phyloP scores from a whole-genome alignment of 2,888 invertebrate species.

The Lasioglossum leucozonium region DNA sequence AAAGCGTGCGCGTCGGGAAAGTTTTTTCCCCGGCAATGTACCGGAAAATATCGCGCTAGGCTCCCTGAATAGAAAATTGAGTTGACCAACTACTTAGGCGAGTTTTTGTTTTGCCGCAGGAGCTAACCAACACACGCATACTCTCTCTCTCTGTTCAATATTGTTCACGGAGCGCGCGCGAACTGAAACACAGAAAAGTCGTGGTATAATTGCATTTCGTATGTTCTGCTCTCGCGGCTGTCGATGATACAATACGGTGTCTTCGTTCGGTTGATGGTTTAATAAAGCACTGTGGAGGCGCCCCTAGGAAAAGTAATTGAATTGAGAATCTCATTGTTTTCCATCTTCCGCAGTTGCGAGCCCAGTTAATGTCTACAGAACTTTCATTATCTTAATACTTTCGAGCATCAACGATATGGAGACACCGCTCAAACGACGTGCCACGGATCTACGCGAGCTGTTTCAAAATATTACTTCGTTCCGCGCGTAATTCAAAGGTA shows the following conservation, averaged over 20 bases:
- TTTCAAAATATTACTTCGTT: background rate
- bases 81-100: background rate
- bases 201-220: background rate
- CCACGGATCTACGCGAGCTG: too few relatives aligned
- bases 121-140: background rate
- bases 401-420: background rate
- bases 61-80: background rate
- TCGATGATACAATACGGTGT: background rate
- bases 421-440: too few relatives aligned
- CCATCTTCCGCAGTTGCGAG: background rate
- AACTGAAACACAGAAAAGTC: slow-evolving; percentile 3
- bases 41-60: background rate
- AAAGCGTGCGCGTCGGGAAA: background rate
- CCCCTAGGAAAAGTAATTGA: background rate
- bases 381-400: background rate
- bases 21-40: background rate
- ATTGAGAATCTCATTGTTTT: background rate
- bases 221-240: background rate
- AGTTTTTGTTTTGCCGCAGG: background rate
- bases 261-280: background rate
- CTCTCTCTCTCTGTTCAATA: background rate
- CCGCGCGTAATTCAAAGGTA: background rate
- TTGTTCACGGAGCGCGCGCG: background rate
- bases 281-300: background rate
- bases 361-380: background rate